Conservation (phyloP, 1,140 invertebrate species). For the Zophobas atratus region DNA sequence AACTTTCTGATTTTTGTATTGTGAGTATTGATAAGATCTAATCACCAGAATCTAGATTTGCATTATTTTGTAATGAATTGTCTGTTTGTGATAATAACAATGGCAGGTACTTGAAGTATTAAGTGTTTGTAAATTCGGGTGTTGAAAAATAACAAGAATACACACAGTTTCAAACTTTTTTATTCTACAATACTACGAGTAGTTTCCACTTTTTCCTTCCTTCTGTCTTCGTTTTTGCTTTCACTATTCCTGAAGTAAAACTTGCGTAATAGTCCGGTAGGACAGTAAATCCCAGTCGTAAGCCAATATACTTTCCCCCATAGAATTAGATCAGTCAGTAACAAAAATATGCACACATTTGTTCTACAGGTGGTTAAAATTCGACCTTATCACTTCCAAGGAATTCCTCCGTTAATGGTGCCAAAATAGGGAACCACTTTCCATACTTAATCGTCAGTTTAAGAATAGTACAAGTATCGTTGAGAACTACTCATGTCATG, state of each 20-base stretch:
- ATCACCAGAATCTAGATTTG: no score
- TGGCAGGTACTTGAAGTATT: no score
- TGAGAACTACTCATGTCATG: slow-evolving; percentile 83
- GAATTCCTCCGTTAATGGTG: slow-evolving; percentile 76
- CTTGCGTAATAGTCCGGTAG: slow-evolving; percentile 71
- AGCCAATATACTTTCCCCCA: slow-evolving; percentile 77
- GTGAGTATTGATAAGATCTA: no score
- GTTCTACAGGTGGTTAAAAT: background rate
- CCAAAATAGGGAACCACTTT: slow-evolving; percentile 81
- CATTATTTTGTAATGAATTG: no score
- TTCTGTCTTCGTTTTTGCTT: background rate
- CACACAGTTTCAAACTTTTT: background rate
- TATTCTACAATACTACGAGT: background rate
- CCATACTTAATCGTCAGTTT: slow-evolving; percentile 85
- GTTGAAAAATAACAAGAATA: no score
- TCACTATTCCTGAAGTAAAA: slow-evolving; percentile 67
- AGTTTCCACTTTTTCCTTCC: background rate
- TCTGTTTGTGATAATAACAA: no score
- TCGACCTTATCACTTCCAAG: slow-evolving; percentile 76
- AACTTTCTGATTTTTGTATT: no score
- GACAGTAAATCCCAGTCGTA: slow-evolving; percentile 69
- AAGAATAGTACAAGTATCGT: slow-evolving; percentile 81
- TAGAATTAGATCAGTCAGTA: slow-evolving; percentile 69
- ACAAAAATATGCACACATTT: slow-evolving; percentile 5
- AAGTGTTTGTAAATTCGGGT: no score